Base-by-base conservation (phyloP, 2,888 invertebrate genomes). In the Limnephilus lunatus region DNA sequence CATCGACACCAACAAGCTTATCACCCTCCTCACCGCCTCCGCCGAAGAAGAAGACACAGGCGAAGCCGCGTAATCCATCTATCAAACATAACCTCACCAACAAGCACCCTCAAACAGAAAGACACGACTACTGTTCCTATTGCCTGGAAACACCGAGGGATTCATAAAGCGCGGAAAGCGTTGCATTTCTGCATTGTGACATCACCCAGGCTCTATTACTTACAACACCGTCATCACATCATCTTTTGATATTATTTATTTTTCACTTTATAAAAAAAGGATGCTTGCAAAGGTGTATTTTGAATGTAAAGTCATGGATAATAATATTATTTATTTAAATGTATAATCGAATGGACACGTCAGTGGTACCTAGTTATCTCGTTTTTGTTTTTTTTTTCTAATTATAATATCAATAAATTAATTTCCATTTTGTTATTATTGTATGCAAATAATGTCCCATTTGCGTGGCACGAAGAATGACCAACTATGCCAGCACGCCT, bases 1-100 rank as follows among this genome's bases (percentile, higher is more conserved):
- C 96, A 98, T 99, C 95, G 98, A 99, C 96, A 98, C 98, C 95
- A 96, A 96, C 94, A 98, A 98, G 95, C 97, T 98, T 94, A 98
- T 98, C 96, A 97, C 97, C 95, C 98, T 98, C 97, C 97, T 99
- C 95, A 98, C 98, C 94, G 98, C 98, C 96, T 97, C 97, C 95
- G 98, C 97, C 94, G 98, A 98, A 94, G 98, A 98, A 92, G 98
- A 97, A 92, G 98, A 97, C 94, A 98, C 96, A 94, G 96, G 96
- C 92, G 96, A 96, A 93, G 96, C 96, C 80, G 93, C 93, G 93
- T 93, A 93, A 92, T 85, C 91, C 53, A 82, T 32, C 30, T 39
- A 81, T 91, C 35, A 7, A 89, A n/a, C 80, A 87, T 82, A 68
- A 91, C 92, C 89, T 90, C 87, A 91, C 88, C 35, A 85, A 92